These are phyloP conservation scores for Catamblyrhynchus diadema DNA, from an alignment of 2,797 vertebrate species.

Conservation along the genomic window DNA sequence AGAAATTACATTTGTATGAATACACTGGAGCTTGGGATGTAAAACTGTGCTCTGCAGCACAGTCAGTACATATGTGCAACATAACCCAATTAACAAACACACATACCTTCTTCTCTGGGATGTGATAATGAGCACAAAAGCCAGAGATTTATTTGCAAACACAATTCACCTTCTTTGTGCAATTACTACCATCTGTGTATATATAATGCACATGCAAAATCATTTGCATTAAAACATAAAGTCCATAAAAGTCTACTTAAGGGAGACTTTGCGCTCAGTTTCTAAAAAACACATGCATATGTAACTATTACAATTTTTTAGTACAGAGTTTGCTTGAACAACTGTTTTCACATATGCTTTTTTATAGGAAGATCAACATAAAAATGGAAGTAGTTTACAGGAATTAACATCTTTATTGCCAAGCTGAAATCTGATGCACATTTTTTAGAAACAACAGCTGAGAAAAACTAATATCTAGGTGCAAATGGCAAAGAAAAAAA, in stretches of 20 bases:
- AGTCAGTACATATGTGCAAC: background rate
- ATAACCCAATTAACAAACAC: background rate
- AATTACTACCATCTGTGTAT: background rate
- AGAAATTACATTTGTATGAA: background rate
- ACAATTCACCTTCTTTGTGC: background rate
- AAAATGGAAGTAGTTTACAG: background rate
- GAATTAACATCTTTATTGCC: background rate
- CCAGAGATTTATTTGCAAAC: conserved; percentile 5
- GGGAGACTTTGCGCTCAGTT: background rate
- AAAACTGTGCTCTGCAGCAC: background rate
- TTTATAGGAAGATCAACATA: background rate
- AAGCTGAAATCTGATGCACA: background rate
- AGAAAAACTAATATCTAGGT: background rate
- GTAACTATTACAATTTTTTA: background rate
- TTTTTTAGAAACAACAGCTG: background rate
- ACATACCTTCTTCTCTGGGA: background rate
- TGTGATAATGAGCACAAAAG: background rate
- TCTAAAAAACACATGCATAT: background rate
- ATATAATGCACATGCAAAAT: background rate
- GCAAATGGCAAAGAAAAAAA: background rate
- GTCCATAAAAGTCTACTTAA: background rate
- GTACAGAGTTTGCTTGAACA: background rate
- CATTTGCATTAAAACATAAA: background rate
- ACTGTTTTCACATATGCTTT: background rate
- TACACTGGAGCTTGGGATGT: background rate